phyloP scores from a whole-genome alignment of 2,888 invertebrate genomes.

The Melipona beecheii region DNA sequence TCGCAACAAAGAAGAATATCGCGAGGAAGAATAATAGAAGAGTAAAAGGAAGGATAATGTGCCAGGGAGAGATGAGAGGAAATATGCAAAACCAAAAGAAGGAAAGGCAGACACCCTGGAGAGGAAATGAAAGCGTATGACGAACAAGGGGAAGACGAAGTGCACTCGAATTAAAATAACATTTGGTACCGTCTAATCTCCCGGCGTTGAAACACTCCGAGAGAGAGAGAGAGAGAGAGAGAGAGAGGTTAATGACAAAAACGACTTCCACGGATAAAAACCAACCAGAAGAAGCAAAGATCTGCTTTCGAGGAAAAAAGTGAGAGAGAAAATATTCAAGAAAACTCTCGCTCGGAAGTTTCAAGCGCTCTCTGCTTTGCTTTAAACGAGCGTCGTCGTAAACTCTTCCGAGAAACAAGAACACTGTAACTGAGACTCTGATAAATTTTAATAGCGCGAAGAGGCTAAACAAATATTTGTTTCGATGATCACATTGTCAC shows the following conservation, averaged over 20 bases:
- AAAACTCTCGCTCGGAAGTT: not conserved
- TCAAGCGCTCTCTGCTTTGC: too few relatives aligned
- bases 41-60: not conserved
- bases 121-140: conserved; percentile 6
- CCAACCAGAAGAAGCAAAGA: not conserved
- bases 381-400: too few relatives aligned
- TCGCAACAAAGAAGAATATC: not conserved
- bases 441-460: too few relatives aligned
- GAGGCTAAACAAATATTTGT: too few relatives aligned
- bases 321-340: not conserved
- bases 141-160: conserved; percentile 14
- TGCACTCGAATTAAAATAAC: not conserved
- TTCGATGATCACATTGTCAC: too few relatives aligned
- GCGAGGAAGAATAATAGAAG: not conserved
- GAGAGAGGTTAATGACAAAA: not conserved
- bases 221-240: not conserved
- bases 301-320: not conserved
- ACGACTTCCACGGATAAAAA: not conserved
- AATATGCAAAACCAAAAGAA: not conserved
- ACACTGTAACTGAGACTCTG: too few relatives aligned
- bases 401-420: too few relatives aligned
- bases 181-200: not conserved
- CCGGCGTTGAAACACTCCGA: not conserved
- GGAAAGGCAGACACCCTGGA: not conserved
- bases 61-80: not conserved